phyloP scores from a whole-genome alignment of 2,797 vertebrate genomes.

The Merluccius polli region DNA sequence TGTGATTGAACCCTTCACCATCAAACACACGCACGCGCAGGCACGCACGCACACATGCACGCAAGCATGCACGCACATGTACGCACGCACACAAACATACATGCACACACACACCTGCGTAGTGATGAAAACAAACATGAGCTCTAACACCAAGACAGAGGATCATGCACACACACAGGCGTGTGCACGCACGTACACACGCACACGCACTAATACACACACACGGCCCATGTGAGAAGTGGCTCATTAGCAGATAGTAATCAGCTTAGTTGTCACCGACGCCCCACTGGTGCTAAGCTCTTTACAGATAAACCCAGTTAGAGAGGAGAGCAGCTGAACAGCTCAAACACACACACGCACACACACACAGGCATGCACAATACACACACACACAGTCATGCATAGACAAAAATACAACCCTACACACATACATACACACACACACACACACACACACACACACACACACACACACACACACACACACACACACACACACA shows the following conservation, averaged over 20 bases:
- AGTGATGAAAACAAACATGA: conserved; percentile 13
- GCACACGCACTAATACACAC: not conserved
- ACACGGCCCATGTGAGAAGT: conserved; percentile 49
- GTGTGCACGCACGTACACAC: not conserved
- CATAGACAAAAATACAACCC: conserved; percentile 27
- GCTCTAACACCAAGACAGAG: not conserved
- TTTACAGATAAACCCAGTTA: conserved; percentile 68
- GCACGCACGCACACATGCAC: too few relatives aligned
- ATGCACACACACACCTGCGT: not conserved
- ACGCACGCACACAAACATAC: too few relatives aligned
- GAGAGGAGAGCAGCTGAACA: conserved; percentile 38
- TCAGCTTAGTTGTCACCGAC: conserved; percentile 64
- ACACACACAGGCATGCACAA: not conserved
- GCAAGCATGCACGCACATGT: too few relatives aligned
- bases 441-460: conserved; percentile 1
- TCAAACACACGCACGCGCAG: too few relatives aligned
- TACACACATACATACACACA: conserved; percentile 23
- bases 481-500: conserved; percentile 22
- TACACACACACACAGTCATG: conserved; percentile 15
- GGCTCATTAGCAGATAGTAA: conserved; percentile 68
- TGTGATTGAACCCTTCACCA: too few relatives aligned
- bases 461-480: conserved; percentile 16
- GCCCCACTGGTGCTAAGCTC: conserved; percentile 63
- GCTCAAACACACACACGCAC: conserved; percentile 5
- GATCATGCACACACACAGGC: not conserved